Evolutionary conservation across 2,113 vertebrate species (phyloP).

Genomic region (Sinosuthora webbiana): DNA sequence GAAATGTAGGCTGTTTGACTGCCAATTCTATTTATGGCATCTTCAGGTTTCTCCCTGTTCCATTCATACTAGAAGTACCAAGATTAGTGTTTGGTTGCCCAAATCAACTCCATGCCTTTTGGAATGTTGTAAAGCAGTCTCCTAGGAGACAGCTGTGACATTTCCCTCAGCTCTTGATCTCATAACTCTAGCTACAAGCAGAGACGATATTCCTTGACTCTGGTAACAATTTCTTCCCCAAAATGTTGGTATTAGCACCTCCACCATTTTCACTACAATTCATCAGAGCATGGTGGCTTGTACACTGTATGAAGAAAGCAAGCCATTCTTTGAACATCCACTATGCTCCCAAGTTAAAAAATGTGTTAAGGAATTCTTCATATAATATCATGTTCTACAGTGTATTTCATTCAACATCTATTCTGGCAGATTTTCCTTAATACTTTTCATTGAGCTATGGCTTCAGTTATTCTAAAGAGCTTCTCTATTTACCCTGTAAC

Average conservation of each 20-base stretch:
- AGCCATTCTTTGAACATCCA: not conserved
- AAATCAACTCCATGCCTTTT: not conserved
- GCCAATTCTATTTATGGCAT: slow-evolving; percentile 12
- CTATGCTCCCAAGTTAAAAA: not conserved
- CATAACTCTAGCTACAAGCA: not conserved
- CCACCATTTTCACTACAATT: not conserved
- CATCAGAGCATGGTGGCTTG: not conserved
- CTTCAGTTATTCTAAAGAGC: not conserved
- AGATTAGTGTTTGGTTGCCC: not conserved
- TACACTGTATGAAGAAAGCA: not conserved
- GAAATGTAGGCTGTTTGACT: not conserved
- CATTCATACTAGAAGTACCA: not conserved
- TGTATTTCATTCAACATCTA: not conserved
- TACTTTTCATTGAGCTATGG: not conserved
- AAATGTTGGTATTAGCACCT: not conserved
- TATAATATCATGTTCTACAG: not conserved
- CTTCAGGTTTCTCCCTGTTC: not conserved
- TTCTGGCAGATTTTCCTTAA: not conserved
- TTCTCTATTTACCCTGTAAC: not conserved
- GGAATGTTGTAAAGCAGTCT: not conserved
- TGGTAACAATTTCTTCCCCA: not conserved
- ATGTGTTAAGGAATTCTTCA: not conserved
- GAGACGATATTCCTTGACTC: not conserved
- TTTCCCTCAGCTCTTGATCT: not conserved
- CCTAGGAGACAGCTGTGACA: not conserved